A percentile compares a stretch with the other conserved stretches of the same genome.
Conservation (phyloP, 2,888 invertebrate species). For the Smittia aterrima region DNA sequence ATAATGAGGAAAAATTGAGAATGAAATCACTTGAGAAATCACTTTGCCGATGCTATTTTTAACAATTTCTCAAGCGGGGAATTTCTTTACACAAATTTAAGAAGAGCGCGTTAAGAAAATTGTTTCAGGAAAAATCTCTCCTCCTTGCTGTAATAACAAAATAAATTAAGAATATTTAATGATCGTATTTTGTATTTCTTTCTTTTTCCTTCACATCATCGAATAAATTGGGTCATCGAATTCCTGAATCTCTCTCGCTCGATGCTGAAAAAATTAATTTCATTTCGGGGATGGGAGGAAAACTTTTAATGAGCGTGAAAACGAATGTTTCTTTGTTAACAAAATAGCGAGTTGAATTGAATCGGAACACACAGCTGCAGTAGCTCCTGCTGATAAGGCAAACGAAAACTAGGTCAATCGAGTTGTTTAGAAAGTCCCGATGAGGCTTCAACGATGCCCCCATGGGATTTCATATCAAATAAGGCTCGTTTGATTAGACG, state of each 20-base stretch:
- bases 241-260: not conserved
- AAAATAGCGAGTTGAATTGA: not conserved
- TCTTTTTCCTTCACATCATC: not conserved
- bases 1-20: not conserved
- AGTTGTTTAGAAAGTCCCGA: too few relatives aligned
- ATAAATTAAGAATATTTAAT: constrained; percentile 29
- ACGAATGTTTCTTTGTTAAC: not conserved
- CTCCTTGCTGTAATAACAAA: not conserved
- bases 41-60: not conserved
- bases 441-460: too few relatives aligned
- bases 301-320: constrained; percentile 4
- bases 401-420: too few relatives aligned
- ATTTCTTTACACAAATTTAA: constrained; percentile 6
- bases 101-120: constrained; percentile 2
- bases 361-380: not conserved
- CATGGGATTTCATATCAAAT: too few relatives aligned
- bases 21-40: not conserved
- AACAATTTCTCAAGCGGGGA: not conserved
- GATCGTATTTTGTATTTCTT: constrained; percentile 11
- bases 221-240: constrained; percentile 14
- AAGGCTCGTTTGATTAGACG: too few relatives aligned
- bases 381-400: too few relatives aligned
- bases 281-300: not conserved
- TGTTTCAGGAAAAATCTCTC: not conserved
- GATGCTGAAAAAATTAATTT: not conserved